Conservation (phyloP, 2,888 invertebrate genomes). For the Lymantria monacha region DNA sequence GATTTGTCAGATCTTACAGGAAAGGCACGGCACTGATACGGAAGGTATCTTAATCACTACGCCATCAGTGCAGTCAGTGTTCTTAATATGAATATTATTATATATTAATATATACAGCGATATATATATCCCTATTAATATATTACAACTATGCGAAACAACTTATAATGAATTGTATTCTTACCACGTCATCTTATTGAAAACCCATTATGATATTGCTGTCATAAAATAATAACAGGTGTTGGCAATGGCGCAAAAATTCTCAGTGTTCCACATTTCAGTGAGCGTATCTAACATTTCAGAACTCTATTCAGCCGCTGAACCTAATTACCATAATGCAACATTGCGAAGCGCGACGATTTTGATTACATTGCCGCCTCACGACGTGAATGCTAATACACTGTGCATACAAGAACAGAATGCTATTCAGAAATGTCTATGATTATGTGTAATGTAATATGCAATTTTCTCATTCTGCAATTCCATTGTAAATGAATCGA, state of each 20-base stretch:
- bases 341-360: conserved; percentile 59
- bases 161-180: too few relatives aligned
- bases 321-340: conserved; percentile 66
- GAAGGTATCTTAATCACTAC: too few relatives aligned
- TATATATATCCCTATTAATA: too few relatives aligned
- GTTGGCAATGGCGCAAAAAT: conserved; percentile 14
- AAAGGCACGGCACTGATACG: too few relatives aligned
- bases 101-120: too few relatives aligned
- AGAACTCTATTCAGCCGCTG: conserved; percentile 52
- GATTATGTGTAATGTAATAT: conserved; percentile 33
- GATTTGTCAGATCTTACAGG: too few relatives aligned
- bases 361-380: conserved; percentile 64
- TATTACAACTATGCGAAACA: too few relatives aligned
- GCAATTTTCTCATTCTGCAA: conserved; percentile 14
- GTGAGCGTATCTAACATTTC: conserved; percentile 50
- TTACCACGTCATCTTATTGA: not conserved
- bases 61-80: too few relatives aligned
- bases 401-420: conserved; percentile 41
- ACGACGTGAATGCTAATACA: conserved; percentile 57
- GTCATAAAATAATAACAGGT: not conserved
- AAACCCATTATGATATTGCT: not conserved
- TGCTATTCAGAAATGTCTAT: conserved; percentile 44
- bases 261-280: conserved; percentile 35
- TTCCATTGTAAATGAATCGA: not conserved
- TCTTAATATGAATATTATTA: too few relatives aligned